Evolutionary conservation across 2,797 vertebrate species (phyloP).

Genomic region (Intellagama lesueurii): DNA sequence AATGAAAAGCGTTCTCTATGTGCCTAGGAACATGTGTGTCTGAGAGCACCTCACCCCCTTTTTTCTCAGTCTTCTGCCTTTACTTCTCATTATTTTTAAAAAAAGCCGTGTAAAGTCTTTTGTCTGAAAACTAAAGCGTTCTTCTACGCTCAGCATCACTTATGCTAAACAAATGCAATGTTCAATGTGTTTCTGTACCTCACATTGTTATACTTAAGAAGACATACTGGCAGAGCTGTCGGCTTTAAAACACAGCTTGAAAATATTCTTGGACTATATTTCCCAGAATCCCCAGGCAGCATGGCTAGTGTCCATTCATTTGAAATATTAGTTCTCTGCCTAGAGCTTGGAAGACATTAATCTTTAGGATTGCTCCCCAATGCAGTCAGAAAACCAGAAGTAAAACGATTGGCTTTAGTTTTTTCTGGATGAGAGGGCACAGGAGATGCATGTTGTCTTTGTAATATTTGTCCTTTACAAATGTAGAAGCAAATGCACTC

Average conservation of each 20-base stretch:
- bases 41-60: constrained; percentile 23
- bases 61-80: constrained; percentile 24
- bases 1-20: constrained; percentile 51
- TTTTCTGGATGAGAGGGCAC: background rate
- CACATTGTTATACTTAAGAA: background rate
- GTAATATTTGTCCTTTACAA: background rate
- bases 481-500: background rate
- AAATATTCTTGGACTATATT: too few species aligned
- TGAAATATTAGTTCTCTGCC: too few species aligned
- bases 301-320: too few species aligned
- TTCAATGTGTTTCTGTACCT: background rate
- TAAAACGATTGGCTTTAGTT: background rate
- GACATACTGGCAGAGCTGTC: background rate
- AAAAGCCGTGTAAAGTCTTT: background rate
- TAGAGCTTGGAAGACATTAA: too few species aligned
- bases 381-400: too few species aligned
- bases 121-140: constrained; percentile 5
- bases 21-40: constrained; percentile 59
- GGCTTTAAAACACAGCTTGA: background rate
- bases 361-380: too few species aligned
- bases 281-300: too few species aligned
- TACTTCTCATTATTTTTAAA: background rate
- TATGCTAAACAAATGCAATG: background rate
- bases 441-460: too few species aligned
- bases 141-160: background rate